These are phyloP conservation scores for Salmo trutta DNA, from an alignment of 2,797 vertebrate genomes.

Conservation along the genomic window DNA sequence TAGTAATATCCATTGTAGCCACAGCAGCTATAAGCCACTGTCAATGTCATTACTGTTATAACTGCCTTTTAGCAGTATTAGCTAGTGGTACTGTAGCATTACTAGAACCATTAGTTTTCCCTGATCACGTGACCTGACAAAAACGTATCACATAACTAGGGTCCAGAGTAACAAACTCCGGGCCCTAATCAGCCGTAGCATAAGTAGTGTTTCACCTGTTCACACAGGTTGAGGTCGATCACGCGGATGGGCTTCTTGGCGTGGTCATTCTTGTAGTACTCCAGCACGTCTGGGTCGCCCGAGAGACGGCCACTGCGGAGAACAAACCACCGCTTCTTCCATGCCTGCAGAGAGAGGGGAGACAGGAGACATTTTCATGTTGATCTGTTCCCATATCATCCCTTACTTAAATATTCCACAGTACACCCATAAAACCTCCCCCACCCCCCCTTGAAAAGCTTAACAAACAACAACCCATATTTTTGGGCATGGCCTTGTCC, in stretches of 20 bases:
- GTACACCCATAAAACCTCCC: no score
- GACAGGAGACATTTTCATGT: not conserved
- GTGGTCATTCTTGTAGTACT: conserved; percentile 99
- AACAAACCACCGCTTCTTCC: conserved; percentile 99
- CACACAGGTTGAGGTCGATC: conserved; percentile 98
- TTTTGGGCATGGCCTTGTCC: no score
- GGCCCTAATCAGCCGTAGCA: not conserved
- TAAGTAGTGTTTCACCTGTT: conserved; percentile 76
- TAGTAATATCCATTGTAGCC: not conserved
- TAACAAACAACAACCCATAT: not conserved
- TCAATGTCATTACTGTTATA: not conserved
- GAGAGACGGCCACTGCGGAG: conserved; percentile 96
- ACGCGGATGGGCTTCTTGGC: conserved; percentile 98
- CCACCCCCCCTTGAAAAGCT: not conserved
- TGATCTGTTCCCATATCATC: not conserved
- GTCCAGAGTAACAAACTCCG: not conserved
- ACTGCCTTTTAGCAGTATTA: not conserved
- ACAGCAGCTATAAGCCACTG: not conserved
- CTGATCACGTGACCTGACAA: not conserved
- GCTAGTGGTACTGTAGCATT: not conserved
- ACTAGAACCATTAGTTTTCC: not conserved
- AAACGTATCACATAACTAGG: not conserved
- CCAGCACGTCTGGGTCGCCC: conserved; percentile 96
- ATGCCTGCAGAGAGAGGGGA: conserved; percentile 81
- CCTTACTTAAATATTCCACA: not conserved